Evolutionary conservation across 2,113 vertebrate species (phyloP), one percentile per base, ranked within the genome.

Genomic region (Thryonomys swinderianus): DNA sequence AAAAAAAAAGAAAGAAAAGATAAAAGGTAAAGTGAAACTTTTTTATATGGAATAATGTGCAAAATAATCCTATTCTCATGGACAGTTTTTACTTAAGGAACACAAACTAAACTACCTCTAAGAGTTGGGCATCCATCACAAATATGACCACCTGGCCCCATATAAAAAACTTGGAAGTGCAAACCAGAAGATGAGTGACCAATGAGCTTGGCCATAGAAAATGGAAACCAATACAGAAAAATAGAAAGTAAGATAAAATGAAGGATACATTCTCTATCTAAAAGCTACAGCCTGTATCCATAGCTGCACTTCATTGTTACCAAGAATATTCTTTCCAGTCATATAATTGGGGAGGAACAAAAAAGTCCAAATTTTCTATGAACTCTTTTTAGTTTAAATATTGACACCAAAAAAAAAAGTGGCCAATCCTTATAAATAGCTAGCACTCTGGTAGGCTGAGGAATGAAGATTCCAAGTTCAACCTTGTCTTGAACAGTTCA

Each of bases 351-450:
- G 83, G 25, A 55, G 51, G 13, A 81, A 74, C 8, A 37, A 91
- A 59, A 85, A 40, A 20, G 0, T 55, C 4, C 37, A 88, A 25
- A 76, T 85, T 95, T 86, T 90, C 61, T 91, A 67, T 45, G 7
- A 93, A 82, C 6, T 82, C 30, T 90, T 5, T 40, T 66, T 74
- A 91, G 71, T 55, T 53, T 37, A 69, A 37, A 69, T 69, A 69
- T 37, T 69, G n/a, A 37, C 18, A 69, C 66, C 8, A 69, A 18
- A 37, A 67, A 67, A n/a, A 67, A 69, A 69, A 37, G 20, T 37
- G n/a, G 7, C 66, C 37, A 69, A 37, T 69, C 18, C 8, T 69
- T 37, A 69, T 10, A 69, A 37, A 7, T 51, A 51, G n/a, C 66
- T n/a, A 69, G 66, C 7, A 69, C 18, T 69, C n/a, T 37, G 18